phyloP scores from a whole-genome alignment of 2,113 vertebrate species.

The Madoqua kirkii region DNA sequence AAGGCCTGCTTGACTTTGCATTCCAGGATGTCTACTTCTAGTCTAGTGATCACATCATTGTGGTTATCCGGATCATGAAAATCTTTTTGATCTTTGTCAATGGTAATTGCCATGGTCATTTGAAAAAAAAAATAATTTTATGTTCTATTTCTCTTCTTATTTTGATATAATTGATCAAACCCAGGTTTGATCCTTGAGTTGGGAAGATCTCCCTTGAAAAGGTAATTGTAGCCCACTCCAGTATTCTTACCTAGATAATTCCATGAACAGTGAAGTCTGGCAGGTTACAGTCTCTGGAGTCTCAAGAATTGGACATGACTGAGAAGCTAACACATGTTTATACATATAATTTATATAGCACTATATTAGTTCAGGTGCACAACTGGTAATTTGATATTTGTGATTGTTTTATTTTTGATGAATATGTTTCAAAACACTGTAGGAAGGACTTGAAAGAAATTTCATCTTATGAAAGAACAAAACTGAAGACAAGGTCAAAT shows the following conservation, averaged over 20 bases:
- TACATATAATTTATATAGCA: not conserved
- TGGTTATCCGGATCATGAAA: not conserved
- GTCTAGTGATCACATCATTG: not conserved
- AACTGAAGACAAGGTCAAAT: not conserved
- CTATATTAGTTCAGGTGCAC: not conserved
- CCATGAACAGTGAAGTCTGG: not conserved
- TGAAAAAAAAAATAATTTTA: not conserved
- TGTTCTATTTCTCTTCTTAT: not conserved
- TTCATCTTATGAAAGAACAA: not conserved
- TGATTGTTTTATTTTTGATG: not conserved
- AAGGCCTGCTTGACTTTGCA: not conserved
- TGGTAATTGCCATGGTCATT: not conserved
- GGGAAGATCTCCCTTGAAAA: not conserved
- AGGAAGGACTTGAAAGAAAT: not conserved
- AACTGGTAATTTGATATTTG: not conserved
- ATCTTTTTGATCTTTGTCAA: not conserved
- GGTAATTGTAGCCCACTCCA: not conserved
- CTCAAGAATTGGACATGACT: not conserved
- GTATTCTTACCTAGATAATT: not conserved
- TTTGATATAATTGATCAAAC: not conserved
- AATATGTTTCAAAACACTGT: not conserved
- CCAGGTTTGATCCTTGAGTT: not conserved
- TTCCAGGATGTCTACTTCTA: not conserved
- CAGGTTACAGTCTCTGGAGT: not conserved
- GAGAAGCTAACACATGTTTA: not conserved